A percentile compares a stretch with the other conserved stretches of the same genome.
These are phyloP conservation scores for Heteractis magnifica DNA, from an alignment of 92 coral and sea anemone genomes.

Conservation along the genomic window DNA sequence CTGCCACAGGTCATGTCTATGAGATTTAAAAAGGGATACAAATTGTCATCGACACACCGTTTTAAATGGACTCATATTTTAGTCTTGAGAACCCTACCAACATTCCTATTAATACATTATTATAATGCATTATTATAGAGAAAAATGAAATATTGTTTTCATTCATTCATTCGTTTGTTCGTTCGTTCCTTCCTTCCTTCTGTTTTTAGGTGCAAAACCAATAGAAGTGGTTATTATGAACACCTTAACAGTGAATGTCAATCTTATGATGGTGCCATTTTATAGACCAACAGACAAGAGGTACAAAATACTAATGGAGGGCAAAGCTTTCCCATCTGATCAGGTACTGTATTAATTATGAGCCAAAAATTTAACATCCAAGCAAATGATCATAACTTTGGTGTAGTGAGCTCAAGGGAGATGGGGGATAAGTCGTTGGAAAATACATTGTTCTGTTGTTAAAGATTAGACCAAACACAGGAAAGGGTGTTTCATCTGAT, in stretches of 20 bases:
- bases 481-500: neutral
- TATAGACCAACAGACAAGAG: conserved; percentile 83
- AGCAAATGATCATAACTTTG: no score
- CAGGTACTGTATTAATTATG: conserved; percentile 48
- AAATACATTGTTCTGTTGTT: no score
- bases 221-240: conserved; percentile 89
- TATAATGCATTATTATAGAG: neutral
- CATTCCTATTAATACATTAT: no score
- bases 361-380: no score
- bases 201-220: conserved; percentile 80
- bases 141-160: neutral
- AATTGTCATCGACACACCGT: no score
- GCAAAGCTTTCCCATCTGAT: conserved; percentile 94
- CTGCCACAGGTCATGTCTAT: no score
- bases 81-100: no score
- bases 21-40: no score
- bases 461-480: no score
- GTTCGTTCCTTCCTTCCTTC: neutral
- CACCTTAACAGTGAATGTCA: conserved; percentile 68
- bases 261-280: conserved; percentile 90
- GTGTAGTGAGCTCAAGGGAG: no score
- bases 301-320: conserved; percentile 83
- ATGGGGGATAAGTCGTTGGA: no score
- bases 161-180: neutral
- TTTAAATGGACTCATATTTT: no score